Base-by-base conservation (phyloP, 2,888 invertebrate species). In the Lasioglossum zephyrum region DNA sequence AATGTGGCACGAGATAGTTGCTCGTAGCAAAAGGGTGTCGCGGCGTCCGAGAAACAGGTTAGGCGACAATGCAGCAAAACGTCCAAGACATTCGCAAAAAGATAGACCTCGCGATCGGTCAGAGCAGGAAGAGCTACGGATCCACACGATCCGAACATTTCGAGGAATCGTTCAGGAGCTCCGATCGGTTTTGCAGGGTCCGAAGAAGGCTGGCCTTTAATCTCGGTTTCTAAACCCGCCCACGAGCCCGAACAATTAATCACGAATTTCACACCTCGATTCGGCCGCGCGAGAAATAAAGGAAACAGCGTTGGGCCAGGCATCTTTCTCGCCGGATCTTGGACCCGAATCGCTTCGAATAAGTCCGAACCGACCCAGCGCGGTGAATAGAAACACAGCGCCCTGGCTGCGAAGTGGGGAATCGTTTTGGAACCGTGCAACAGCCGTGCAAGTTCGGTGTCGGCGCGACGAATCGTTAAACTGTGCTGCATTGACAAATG, bases 401-500 rank as follows among this genome's bases (percentile, higher is more conserved):
- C 6, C 73, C 31, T 53, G 6, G 47, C 57, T 53, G 73, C 73
- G 49, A n/a, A 66, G 69, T n/a, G 81, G 77, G 77, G 70, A 77
- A 66, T 75, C 36, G 70, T 18, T 57, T n/a, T 31, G 73, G 75
- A 63, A 49, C 66, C 86, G 76, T 81, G 79, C 84, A 84, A 82
- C 79, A 82, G 60, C 73, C 73, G 72, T 82, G 82, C 82, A 89
- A 87, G 76, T 66, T 88, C 81, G 88, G 87, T 86, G 90, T 89
- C 86, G 84, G 89, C 88, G 94, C 91, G 91, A 93, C 94, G 93
- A 94, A 94, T 94, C 90, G 92, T 91, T 93, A 92, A 94, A 94
- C 94, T 93, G 93, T 93, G 90, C 92, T 92, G 92, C 92, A 94
- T 94, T 94, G 94, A 94, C 94, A 94, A 94, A 94, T 94, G 94